Evolutionary conservation across 2,888 invertebrate species (phyloP), one percentile per base, ranked within the genome.

Genomic region (Arrhopalites spinosus): DNA sequence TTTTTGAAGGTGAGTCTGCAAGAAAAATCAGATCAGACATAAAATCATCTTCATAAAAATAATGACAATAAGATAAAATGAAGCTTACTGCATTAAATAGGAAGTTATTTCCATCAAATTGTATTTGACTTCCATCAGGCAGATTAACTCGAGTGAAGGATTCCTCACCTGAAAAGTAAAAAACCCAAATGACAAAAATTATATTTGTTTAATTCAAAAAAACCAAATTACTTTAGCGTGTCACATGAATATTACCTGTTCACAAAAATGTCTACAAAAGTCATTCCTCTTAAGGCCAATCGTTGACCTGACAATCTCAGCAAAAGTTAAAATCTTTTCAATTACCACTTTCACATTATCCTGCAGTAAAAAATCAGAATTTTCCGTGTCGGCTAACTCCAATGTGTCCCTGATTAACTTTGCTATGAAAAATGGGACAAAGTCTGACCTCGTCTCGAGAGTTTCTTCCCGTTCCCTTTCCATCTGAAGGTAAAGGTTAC

Each of bases 71-170:
- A n/a, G n/a, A n/a, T n/a, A n/a, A n/a, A n/a, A n/a, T n/a, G n/a
- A n/a, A n/a, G n/a, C 79, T 80, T 66, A 81, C 81, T 73, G 74
- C 47, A 81, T 75, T 20, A 82, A 25, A 66, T 81, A 81, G 2
- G 73, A 69, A 3, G 66, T 78, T 11, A 79, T 25, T 11, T 69
- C 71, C 47, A 79, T 43, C 11, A 82, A 23, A 20, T 78, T 50
- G 47, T 80, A 81, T 47, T 76, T 56, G 0, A 13, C 47, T 59
- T 80, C 81, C 74, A 82, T 43, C 0, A 80, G 30, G 73, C 79
- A 81, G 3, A 82, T 63, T 25, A 82, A 47, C 66, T 82, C 82
- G 53, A 82, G 59, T 17, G 68, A 74, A 17, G 81, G 82, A 53
- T 69, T 78, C 27, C 78, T 79, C 15, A 80, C 73, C 81, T 82